Evolutionary conservation across 2,888 invertebrate species (phyloP), one percentile per base, ranked within the genome.

Genomic region (Gari tellinella): DNA sequence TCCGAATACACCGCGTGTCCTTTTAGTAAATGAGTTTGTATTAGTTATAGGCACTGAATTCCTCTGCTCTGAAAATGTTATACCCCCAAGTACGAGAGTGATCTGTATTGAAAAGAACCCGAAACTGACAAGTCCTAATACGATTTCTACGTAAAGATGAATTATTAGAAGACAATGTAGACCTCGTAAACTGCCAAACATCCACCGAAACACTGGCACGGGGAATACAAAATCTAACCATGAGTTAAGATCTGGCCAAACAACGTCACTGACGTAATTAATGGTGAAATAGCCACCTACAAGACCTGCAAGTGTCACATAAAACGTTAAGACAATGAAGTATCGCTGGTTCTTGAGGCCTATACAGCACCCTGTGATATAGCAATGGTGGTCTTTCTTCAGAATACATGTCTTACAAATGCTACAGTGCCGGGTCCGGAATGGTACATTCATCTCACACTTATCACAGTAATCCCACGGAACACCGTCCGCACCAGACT

Each of bases 321-420:
- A 86, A 48, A 85, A 83, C 10, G 67, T 49, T 56, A 85, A 37
- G 15, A 87, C 70, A 17, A 86, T 68, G 56, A 87, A 88, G 60
- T 83, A 87, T 17, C 86, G 69, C 60, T 88, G 88, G 68, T 87
- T 88, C 31, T 78, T 81, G 65, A 83, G 83, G 12, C 87, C 87
- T 19, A 87, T 78, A 65, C 87, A 85, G 4, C 55, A 66, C 4
- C 87, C 88, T 0, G 87, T 72, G 66, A 89, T 69, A 52, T 72
- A 86, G 46, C 90, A 90, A 67, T 90, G 90, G 70, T 90, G 90
- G 70, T 90, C 89, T 12, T 89, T 69, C 49, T 88, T 87, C 31
- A 89, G 68, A 14, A 89, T 84, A 65, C 90, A 90, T 17, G 55
- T 74, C 43, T 78, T 58, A 70, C 90, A 90, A 7, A 79, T 62